Base-by-base conservation (phyloP, 2,888 invertebrate genomes). In the Drosophila longiperda region DNA sequence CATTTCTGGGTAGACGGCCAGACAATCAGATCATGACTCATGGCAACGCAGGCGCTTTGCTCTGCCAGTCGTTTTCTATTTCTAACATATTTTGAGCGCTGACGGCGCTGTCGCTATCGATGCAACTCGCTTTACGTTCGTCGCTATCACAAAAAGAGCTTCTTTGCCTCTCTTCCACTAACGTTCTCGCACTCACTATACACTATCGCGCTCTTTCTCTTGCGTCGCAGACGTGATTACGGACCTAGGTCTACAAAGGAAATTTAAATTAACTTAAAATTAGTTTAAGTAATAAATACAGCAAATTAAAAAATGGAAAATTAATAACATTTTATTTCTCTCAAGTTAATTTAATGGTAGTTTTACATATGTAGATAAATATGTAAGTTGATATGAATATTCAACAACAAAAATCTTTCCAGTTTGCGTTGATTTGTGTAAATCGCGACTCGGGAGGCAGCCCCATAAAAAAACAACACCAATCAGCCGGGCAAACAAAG, bases 201-300 rank as follows among this genome's bases (percentile, higher is more conserved):
- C 53, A 7, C 20, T 45, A 23, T 58, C n/a, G 49, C 45, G 20
- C 59, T 59, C 45, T 61, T 38, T 62, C 36, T 58, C 26, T 38
- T 26, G n/a, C 32, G 34, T 20, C 54, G 20, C 38, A n/a, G 17
- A 29, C 23, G 12, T 59, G 58, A 65, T 80, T 66, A 82, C 80
- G 82, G 86, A 89, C 90, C 84, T 86, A 86, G 80, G 78, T 84
- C 80, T 83, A 88, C 72, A 86, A 78, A 80, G 57, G 0, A 45
- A 15, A 15, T 45, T 23, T 1, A 45, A 29, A 29, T 29, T 29
- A 66, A 26, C 29, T 42, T 2, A 20, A 20, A 32, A 42, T 57
- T 8, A n/a, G 6, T 5, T 17, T 3, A 36, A 32, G 29, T 55
- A 36, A 40, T 34, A 34, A 29, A 40, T 53, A 20, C 20, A 29